Percentiles rank a stretch among this genome's conserved stretches.
phyloP scores from a whole-genome alignment of 2,113 vertebrate genomes.

The Butorides virescens region DNA sequence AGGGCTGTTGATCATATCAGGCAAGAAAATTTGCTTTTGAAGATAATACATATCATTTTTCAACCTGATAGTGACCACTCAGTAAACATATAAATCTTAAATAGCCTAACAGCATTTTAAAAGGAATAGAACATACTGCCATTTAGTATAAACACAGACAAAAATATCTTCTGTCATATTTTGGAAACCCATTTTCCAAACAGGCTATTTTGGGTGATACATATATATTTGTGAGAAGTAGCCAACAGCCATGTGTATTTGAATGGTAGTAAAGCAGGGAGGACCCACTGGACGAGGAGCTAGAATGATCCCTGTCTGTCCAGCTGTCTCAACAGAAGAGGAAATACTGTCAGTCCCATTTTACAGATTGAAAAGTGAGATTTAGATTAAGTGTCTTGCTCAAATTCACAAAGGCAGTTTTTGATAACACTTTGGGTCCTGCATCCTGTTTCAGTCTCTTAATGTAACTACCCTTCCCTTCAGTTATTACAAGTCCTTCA shows the following conservation, averaged over 20 bases:
- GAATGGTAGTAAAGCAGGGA: background rate
- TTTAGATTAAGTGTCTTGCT: constrained; percentile 62
- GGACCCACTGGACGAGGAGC: background rate
- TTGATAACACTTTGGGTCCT: constrained; percentile 22
- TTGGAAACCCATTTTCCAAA: constrained; percentile 43
- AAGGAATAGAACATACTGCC: constrained; percentile 36
- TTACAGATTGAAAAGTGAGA: constrained; percentile 56
- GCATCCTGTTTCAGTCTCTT: constrained; percentile 6
- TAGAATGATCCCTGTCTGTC: background rate
- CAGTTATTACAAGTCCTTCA: background rate
- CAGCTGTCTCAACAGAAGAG: constrained; percentile 12
- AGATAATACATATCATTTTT: constrained; percentile 66
- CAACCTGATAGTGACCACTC: constrained; percentile 64
- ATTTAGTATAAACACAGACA: constrained; percentile 60
- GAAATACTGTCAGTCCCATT: constrained; percentile 54
- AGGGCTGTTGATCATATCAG: constrained; percentile 59
- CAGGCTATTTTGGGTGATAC: background rate
- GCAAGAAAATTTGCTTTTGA: constrained; percentile 67
- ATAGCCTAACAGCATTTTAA: constrained; percentile 42
- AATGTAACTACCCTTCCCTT: background rate
- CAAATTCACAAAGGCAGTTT: constrained; percentile 53
- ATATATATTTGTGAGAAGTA: background rate
- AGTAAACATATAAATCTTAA: constrained; percentile 56
- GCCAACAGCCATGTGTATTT: background rate
- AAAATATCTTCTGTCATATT: constrained; percentile 54